Base-by-base conservation (phyloP, 2,797 vertebrate species). In the Lemur catta region DNA sequence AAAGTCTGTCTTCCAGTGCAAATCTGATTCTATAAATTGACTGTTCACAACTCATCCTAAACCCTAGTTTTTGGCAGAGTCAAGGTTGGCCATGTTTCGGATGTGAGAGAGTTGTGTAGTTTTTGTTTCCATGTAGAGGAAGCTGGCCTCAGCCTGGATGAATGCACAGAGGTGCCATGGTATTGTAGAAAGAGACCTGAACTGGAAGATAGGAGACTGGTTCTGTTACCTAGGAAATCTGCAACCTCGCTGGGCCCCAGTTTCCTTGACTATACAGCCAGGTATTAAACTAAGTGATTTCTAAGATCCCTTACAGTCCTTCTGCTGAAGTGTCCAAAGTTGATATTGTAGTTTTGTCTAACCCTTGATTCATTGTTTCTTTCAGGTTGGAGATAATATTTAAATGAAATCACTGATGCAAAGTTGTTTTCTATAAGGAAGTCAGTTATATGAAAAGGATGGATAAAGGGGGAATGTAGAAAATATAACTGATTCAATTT, bases 1-100 rank as follows among this genome's bases (percentile, higher is more conserved):
- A 89, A 81, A 80, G 33, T 84, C 30, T 84, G 82, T 93, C 89
- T 96, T 93, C 50, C 50, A 52, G 80, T 55, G 24, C 78, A 85
- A 18, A 55, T 82, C 50, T 13, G 46, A 6, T 61, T 84, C 72
- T 90, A 4, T 38, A 63, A 71, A 18, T 48, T 57, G 82, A 84
- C 75, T 85, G 41, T 59, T 84, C 5, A 9, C n/a, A 89, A 43
- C 43, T 52, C n/a, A 28, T 24, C 79, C 28, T 94, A 20, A 89
- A 28, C 48, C 63, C 41, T 20, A 0, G 24, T 67, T 75, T 85
- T 76, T 72, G 78, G 18, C 69, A 80, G 67, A 57, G 41, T 84
- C 43, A 14, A 24, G 18, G 7, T 52, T 81, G 67, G 50, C 81
- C 15, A 2, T 57, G 57, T 69, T 75, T 85, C 69, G 69, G 67